Percentiles rank a stretch among this genome's conserved stretches.
These are phyloP conservation scores for Tyrannus savana DNA, from an alignment of 2,113 vertebrate species.

Conservation along the genomic window DNA sequence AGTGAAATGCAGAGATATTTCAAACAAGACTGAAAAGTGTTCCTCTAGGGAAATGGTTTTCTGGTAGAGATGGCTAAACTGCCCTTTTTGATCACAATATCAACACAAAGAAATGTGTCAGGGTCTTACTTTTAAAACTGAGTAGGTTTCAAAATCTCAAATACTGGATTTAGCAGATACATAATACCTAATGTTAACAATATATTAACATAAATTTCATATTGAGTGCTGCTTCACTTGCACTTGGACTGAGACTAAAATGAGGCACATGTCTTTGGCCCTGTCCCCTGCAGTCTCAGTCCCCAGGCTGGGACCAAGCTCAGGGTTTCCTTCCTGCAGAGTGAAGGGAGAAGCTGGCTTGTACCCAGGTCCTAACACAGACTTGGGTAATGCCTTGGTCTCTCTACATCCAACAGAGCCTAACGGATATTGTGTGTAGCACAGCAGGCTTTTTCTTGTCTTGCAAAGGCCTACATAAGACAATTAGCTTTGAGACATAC, in stretches of 20 bases:
- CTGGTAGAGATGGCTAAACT: neutral
- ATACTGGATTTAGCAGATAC: neutral
- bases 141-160: neutral
- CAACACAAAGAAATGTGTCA: neutral
- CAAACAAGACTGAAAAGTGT: neutral
- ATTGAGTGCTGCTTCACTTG: neutral
- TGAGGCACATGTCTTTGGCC: rapidly evolving
- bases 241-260: neutral
- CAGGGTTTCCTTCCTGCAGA: neutral
- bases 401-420: neutral
- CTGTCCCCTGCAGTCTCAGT: neutral
- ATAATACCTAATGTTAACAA: neutral
- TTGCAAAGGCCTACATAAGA: neutral
- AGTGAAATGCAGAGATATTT: neutral
- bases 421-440: neutral
- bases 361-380: rapidly evolving
- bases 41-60: neutral
- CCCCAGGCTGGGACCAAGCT: neutral
- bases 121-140: neutral
- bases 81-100: neutral
- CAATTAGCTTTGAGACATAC: neutral
- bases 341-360: neutral
- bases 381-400: neutral
- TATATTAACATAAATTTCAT: neutral
- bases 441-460: neutral